phyloP scores from a whole-genome alignment of 2,113 vertebrate species.

The Carettochelys insculpta region DNA sequence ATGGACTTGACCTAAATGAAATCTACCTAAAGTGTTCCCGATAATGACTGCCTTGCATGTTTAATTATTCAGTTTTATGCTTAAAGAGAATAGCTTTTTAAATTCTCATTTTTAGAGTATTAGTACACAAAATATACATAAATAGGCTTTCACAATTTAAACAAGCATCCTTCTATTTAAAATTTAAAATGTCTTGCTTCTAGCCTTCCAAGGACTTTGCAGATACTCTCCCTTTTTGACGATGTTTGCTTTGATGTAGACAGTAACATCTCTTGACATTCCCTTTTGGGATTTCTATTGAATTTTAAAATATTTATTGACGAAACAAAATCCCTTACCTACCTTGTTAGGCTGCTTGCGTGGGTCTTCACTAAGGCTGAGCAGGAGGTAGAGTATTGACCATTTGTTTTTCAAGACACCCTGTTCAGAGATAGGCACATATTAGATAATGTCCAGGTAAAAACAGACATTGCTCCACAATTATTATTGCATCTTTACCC shows the following conservation, averaged over 20 bases:
- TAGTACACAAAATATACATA: not conserved
- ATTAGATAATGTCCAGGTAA: not conserved
- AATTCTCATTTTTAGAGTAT: not conserved
- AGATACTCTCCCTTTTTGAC: not conserved
- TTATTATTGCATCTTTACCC: not conserved
- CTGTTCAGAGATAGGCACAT: constrained; percentile 67
- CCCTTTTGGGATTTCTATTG: not conserved
- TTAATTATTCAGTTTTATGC: not conserved
- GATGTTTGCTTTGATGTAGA: not conserved
- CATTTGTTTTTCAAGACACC: constrained; percentile 95
- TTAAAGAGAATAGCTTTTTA: not conserved
- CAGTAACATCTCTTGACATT: not conserved
- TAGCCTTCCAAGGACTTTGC: not conserved
- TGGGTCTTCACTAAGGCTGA: constrained; percentile 96
- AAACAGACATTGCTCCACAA: not conserved
- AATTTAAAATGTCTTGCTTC: not conserved
- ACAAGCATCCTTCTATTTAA: not conserved
- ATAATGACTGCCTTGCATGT: not conserved
- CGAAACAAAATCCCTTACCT: not conserved
- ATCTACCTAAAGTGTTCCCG: not conserved
- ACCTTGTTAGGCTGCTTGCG: constrained; percentile 92
- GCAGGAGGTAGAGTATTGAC: constrained; percentile 95
- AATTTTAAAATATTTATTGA: not conserved
- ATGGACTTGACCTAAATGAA: not conserved
- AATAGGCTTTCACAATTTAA: not conserved